Conservation (phyloP, 1,140 invertebrate species). For the Tetragnatha versicolor region DNA sequence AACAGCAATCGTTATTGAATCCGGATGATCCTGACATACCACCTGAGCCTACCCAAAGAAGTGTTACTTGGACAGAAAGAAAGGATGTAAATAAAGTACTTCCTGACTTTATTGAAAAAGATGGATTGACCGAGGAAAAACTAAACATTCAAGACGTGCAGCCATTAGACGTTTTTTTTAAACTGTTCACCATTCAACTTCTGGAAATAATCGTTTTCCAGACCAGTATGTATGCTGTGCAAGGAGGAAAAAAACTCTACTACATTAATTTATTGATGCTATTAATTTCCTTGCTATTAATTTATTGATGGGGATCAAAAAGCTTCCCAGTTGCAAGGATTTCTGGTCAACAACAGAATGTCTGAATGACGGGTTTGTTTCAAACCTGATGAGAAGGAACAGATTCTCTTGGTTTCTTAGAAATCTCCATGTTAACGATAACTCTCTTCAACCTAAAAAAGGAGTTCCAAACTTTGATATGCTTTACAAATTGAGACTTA, state of each 20-base stretch:
- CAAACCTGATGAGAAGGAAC: not conserved
- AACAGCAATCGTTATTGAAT: too few species aligned
- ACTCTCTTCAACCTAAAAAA: not conserved
- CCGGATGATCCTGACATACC: too few species aligned
- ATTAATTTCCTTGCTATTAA: not conserved
- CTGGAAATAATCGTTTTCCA: constrained; percentile 36
- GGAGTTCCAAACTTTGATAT: not conserved
- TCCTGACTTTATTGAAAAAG: not conserved
- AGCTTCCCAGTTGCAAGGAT: not conserved
- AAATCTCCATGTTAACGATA: constrained; percentile 6
- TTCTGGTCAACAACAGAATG: not conserved
- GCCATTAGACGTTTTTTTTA: constrained; percentile 14
- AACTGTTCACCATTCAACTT: constrained; percentile 11
- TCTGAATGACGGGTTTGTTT: constrained; percentile 6
- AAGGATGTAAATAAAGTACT: too few species aligned
- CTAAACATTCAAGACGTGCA: too few species aligned
- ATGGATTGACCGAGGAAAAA: not conserved
- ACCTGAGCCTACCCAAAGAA: too few species aligned
- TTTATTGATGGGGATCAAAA: constrained; percentile 6
- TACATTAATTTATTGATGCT: not conserved
- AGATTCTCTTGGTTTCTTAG: not conserved
- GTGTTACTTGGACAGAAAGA: too few species aligned
- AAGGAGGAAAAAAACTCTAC: not conserved
- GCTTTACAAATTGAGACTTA: not conserved
- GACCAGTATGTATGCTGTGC: constrained; percentile 25